Conservation (phyloP, 1,140 invertebrate genomes). For the Aphis craccivora region DNA sequence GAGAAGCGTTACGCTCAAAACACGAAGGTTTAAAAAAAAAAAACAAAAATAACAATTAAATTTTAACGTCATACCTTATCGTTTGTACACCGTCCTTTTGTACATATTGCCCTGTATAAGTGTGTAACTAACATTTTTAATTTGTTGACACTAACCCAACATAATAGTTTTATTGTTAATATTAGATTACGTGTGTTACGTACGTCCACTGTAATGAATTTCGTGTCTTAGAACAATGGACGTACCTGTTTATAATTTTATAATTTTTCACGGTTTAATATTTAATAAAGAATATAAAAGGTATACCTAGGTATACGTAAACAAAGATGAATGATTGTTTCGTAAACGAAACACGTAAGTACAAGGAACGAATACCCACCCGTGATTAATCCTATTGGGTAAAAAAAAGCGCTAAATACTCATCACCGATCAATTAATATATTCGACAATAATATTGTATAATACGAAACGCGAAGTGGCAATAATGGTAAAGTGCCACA, state of each 20-base stretch:
- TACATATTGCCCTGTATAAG: not conserved
- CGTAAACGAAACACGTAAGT: not conserved
- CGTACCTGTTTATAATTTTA: not conserved
- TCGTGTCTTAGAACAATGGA: constrained; percentile 39
- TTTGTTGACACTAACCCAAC: constrained; percentile 1
- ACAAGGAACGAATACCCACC: not conserved
- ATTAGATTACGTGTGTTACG: constrained; percentile 5
- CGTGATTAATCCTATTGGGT: not conserved
- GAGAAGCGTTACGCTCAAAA: not conserved
- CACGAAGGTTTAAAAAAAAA: not conserved
- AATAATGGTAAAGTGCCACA: not conserved
- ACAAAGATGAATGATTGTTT: not conserved
- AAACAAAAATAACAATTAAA: not conserved
- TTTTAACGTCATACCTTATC: not conserved
- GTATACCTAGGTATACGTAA: not conserved
- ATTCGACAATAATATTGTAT: not conserved
- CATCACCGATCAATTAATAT: not conserved
- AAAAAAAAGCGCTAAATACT: not conserved
- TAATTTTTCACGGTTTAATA: not conserved
- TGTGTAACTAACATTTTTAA: not conserved
- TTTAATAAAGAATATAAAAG: constrained; percentile 1
- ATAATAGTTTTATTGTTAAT: constrained; percentile 30
- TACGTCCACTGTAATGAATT: constrained; percentile 52
- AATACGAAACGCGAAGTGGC: not conserved
- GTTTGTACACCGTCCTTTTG: not conserved